Percentiles rank a stretch among this genome's conserved stretches.
These are phyloP conservation scores for Varanus salvator DNA, from an alignment of 2,113 vertebrate species.

Conservation along the genomic window DNA sequence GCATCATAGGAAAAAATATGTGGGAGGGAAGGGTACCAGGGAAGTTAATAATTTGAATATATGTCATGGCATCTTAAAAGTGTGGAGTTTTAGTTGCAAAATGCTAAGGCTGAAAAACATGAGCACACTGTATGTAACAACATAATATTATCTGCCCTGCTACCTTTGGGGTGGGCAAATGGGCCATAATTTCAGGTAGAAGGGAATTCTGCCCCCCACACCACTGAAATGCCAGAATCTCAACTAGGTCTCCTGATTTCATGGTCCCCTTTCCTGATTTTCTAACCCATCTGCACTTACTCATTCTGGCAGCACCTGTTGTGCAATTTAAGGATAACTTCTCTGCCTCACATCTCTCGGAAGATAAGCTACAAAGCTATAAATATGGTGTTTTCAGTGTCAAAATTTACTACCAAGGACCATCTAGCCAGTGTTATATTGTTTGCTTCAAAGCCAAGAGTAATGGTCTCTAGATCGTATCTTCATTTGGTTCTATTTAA, in stretches of 20 bases:
- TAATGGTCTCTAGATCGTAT: slow-evolving; percentile 20
- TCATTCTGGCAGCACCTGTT: not conserved
- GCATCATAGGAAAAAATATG: not conserved
- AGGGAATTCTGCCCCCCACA: not conserved
- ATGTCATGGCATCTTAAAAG: not conserved
- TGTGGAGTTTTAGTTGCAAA: not conserved
- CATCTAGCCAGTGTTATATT: slow-evolving; percentile 31
- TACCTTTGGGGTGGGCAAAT: not conserved
- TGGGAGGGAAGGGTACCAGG: not conserved
- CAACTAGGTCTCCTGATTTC: not conserved
- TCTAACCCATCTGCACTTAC: not conserved
- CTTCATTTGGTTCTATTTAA: slow-evolving; percentile 39
- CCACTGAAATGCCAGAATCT: not conserved
- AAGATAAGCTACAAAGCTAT: slow-evolving; percentile 31
- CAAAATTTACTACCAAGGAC: slow-evolving; percentile 26
- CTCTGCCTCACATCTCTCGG: slow-evolving; percentile 29
- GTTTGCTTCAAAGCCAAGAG: slow-evolving; percentile 49
- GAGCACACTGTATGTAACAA: not conserved
- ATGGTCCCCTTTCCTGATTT: not conserved
- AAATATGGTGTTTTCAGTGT: slow-evolving; percentile 28
- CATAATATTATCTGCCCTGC: not conserved
- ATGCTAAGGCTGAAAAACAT: not conserved
- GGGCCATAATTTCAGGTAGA: not conserved
- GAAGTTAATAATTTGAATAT: not conserved
- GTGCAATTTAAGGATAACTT: slow-evolving; percentile 2